A percentile compares a stretch with the other conserved stretches of the same genome.
Evolutionary conservation across 2,888 invertebrate genomes (phyloP).

Genomic region (Teleiodes luculella): DNA sequence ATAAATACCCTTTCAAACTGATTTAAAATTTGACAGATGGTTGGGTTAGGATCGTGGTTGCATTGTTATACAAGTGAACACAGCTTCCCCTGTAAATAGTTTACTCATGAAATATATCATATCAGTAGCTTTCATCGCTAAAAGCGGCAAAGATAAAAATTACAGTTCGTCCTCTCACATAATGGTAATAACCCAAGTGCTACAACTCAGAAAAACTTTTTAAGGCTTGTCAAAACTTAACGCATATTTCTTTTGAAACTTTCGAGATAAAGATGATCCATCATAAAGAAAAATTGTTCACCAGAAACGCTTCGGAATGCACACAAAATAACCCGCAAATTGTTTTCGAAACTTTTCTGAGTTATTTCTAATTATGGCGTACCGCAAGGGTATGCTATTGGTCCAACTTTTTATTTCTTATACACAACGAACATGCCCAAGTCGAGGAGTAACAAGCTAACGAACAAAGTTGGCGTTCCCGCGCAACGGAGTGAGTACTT

Average conservation of each 20-base stretch:
- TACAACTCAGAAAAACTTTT: background rate
- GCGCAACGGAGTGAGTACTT: background rate
- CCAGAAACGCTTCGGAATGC: background rate
- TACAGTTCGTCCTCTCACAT: no score
- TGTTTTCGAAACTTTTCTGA: background rate
- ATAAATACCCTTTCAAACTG: no score
- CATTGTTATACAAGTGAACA: no score
- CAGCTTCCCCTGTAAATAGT: no score
- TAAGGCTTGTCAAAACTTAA: background rate
- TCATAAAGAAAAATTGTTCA: constrained; percentile 2
- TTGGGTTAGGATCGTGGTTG: no score
- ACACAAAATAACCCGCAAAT: background rate
- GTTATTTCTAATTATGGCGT: background rate
- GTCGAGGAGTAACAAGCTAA: background rate
- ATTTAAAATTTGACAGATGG: no score
- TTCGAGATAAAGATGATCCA: constrained; percentile 2
- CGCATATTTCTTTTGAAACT: background rate
- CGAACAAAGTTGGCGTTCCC: background rate
- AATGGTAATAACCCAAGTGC: background rate
- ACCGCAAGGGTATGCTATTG: background rate
- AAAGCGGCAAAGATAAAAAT: no score
- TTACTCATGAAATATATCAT: no score
- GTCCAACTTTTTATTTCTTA: background rate
- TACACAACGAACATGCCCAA: background rate
- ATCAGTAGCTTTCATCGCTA: no score